Conservation (phyloP, 2,113 vertebrate species). For the Oryzias woworae region DNA sequence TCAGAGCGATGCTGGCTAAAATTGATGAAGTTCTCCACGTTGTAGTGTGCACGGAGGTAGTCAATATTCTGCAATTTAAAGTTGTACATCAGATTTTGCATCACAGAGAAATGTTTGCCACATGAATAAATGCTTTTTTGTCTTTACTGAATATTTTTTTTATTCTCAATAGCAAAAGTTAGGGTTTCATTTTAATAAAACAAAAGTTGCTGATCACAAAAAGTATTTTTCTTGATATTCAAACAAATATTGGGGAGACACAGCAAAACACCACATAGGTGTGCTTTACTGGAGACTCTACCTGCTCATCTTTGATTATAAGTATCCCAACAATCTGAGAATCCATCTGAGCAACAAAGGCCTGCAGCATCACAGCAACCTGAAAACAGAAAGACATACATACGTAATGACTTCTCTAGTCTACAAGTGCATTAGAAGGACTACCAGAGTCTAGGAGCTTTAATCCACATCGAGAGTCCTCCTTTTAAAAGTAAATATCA, state of each 20-base stretch:
- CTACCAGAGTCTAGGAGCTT: slow-evolving; percentile 8
- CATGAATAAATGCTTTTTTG: too few species aligned
- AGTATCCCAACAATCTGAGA: slow-evolving; percentile 82
- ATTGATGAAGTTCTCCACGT: slow-evolving; percentile 90
- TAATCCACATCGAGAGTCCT: slow-evolving; percentile 46
- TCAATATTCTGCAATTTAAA: slow-evolving; percentile 80
- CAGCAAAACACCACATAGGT: too few species aligned
- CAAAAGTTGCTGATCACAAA: too few species aligned
- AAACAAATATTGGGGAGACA: not conserved
- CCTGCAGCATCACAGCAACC: slow-evolving; percentile 81
- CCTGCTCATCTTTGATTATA: slow-evolving; percentile 87
- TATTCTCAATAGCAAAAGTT: too few species aligned
- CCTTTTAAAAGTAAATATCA: slow-evolving; percentile 52
- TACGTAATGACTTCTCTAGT: too few species aligned
- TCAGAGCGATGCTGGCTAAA: slow-evolving; percentile 81
- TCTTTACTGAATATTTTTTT: too few species aligned
- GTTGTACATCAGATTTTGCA: too few species aligned
- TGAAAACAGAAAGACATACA: slow-evolving; percentile 44
- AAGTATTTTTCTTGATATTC: too few species aligned
- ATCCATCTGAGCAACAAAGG: slow-evolving; percentile 82
- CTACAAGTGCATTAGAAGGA: too few species aligned
- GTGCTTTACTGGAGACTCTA: slow-evolving; percentile 40
- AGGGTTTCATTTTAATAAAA: too few species aligned
- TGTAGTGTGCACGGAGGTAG: slow-evolving; percentile 86
- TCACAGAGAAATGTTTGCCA: not conserved